Evolutionary conservation across 2,797 vertebrate species (phyloP), one percentile per base, ranked within the genome.

Genomic region (Squalus acanthias): DNA sequence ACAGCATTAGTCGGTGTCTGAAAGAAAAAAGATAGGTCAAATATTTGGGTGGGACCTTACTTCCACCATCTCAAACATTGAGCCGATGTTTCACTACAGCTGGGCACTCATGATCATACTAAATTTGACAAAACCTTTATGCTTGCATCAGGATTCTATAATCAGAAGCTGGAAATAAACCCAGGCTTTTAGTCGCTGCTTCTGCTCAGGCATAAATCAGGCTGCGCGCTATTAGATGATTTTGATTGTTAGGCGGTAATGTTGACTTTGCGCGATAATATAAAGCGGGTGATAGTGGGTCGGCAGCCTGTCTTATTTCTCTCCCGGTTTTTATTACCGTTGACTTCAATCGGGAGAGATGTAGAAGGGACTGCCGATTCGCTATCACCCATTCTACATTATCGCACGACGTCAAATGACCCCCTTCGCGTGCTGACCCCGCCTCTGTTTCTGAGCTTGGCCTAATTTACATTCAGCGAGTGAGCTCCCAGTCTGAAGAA

Each of bases 141-240:
- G 79, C 79, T 29, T 91, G 88, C 29, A 63, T n/a, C 57, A 91
- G 57, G 57, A 63, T 4, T 91, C n/a, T 63, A n/a, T 91, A 63
- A 63, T 29, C 60, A 91, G 88, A 13, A 63, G 29, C 15, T 33
- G 2, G 57, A 60, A 60, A 88, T 29, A 60, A 33, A 12, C 26
- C 53, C 26, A 26, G 12, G 2, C 24, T 0, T 74, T 74, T 8
- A 76, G 10, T 3, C 63, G 88, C 33, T 29, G 29, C 88, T n/a
- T 60, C 88, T 63, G 57, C 88, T 91, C 57, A 63, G 88, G 33
- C 57, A 91, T 91, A 91, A 91, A 91, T 63, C 22, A 89, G 87
- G 26, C 87, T 15, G 2, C 17, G 57, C 5, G 4, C 57, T n/a
- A 63, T n/a, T 4, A 91, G 88, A 29, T 63, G 13, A 89, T 63